Conservation (phyloP, 2,888 invertebrate species). For the Antheraea yamamai region DNA sequence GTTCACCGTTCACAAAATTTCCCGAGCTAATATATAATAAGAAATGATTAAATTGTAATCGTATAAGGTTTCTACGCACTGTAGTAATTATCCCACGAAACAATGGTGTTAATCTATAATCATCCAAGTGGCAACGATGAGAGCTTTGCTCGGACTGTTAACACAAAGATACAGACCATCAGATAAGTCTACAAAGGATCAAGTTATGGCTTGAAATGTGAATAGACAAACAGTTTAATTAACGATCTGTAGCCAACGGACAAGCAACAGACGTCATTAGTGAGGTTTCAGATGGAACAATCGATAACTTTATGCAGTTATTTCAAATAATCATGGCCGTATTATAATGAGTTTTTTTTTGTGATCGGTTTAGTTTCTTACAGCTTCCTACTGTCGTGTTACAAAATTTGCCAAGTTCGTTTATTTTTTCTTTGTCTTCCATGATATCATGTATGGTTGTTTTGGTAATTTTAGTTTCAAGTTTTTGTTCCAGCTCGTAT, state of each 20-base stretch:
- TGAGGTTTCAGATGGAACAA: neutral
- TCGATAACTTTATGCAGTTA: neutral
- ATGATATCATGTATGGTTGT: no score
- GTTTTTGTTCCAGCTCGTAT: no score
- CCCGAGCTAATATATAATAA: neutral
- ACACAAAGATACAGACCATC: neutral
- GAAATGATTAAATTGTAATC: neutral
- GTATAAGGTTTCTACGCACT: no score
- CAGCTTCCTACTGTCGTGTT: no score
- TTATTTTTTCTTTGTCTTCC: no score
- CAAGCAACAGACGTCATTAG: neutral
- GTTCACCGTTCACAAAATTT: neutral
- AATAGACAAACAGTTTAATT: constrained; percentile 3
- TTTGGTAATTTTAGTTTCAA: no score
- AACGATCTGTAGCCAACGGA: constrained; percentile 3
- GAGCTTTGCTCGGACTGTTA: neutral
- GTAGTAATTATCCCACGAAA: neutral
- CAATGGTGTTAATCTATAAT: neutral
- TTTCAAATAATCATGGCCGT: neutral
- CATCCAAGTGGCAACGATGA: neutral
- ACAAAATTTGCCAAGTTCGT: no score
- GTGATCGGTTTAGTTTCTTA: no score
- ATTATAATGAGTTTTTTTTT: neutral
- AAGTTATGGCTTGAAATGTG: constrained; percentile 7
- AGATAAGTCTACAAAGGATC: neutral